phyloP scores from a whole-genome alignment of 2,888 invertebrate genomes.

The Pseudoips prasinana region DNA sequence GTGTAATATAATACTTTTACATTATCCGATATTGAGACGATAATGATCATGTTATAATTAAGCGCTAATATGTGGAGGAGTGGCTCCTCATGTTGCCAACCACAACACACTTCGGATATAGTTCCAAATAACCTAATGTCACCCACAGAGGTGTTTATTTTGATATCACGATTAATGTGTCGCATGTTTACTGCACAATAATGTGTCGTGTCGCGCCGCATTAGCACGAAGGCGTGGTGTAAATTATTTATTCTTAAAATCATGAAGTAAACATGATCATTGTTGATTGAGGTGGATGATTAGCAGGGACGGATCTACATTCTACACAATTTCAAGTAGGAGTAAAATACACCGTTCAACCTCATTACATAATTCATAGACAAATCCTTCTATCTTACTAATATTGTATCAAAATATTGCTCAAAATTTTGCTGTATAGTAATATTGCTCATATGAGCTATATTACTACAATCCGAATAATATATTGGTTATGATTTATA shows the following conservation, averaged over 20 bases:
- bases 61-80: constrained; percentile 15
- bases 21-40: too few relatives aligned
- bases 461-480: too few relatives aligned
- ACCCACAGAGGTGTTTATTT: constrained; percentile 56
- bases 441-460: too few relatives aligned
- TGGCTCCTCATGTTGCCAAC: constrained; percentile 8
- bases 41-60: too few relatives aligned
- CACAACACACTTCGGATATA: constrained; percentile 1
- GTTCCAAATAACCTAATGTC: constrained; percentile 39
- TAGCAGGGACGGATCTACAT: not conserved
- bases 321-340: too few relatives aligned
- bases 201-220: constrained; percentile 51
- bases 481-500: too few relatives aligned
- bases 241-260: constrained; percentile 41
- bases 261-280: constrained; percentile 17
- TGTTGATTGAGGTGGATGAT: constrained; percentile 3
- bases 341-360: too few relatives aligned
- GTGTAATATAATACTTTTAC: too few relatives aligned
- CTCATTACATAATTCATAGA: too few relatives aligned
- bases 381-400: too few relatives aligned
- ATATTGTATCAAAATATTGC: too few relatives aligned
- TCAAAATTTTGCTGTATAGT: too few relatives aligned
- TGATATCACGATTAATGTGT: constrained; percentile 61
- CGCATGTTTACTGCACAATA: constrained; percentile 50
- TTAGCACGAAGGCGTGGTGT: constrained; percentile 55